Conservation (phyloP, 2,888 invertebrate genomes). For the Trichacis sp. region DNA sequence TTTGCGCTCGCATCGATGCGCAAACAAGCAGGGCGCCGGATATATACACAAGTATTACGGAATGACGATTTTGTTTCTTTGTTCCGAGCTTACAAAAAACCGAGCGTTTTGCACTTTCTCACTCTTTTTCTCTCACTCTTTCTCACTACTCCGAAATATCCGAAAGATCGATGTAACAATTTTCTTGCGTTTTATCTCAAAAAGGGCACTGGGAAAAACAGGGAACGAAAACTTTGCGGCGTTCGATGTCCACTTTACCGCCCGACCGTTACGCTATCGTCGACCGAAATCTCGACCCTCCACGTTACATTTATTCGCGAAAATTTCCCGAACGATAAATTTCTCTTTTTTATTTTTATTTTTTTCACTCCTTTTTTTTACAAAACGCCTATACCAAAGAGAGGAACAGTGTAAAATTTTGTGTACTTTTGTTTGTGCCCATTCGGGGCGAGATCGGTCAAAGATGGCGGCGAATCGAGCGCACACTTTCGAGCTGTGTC, state of each 20-base stretch:
- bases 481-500: slow-evolving; percentile 44
- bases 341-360: slow-evolving; percentile 17
- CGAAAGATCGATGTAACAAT: slow-evolving; percentile 43
- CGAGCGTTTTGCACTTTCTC: neutral
- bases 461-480: slow-evolving; percentile 53
- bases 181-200: slow-evolving; percentile 18
- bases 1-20: slow-evolving; percentile 51
- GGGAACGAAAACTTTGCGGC: slow-evolving; percentile 41
- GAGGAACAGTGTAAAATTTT: slow-evolving; percentile 11
- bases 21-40: slow-evolving; percentile 63
- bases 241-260: slow-evolving; percentile 36
- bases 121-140: slow-evolving; percentile 24
- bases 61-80: slow-evolving; percentile 44
- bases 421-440: slow-evolving; percentile 10
- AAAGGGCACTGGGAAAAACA: slow-evolving; percentile 48
- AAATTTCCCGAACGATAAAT: neutral
- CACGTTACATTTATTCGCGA: neutral
- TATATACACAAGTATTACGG: slow-evolving; percentile 48
- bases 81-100: slow-evolving; percentile 9
- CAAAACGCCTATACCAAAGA: slow-evolving; percentile 3
- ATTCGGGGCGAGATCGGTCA: slow-evolving; percentile 43
- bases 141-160: slow-evolving; percentile 37
- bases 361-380: slow-evolving; percentile 1
- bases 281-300: slow-evolving; percentile 51
- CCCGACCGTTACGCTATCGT: slow-evolving; percentile 60